Conservation (phyloP, 2,113 vertebrate species). For the Bucco capensis region DNA sequence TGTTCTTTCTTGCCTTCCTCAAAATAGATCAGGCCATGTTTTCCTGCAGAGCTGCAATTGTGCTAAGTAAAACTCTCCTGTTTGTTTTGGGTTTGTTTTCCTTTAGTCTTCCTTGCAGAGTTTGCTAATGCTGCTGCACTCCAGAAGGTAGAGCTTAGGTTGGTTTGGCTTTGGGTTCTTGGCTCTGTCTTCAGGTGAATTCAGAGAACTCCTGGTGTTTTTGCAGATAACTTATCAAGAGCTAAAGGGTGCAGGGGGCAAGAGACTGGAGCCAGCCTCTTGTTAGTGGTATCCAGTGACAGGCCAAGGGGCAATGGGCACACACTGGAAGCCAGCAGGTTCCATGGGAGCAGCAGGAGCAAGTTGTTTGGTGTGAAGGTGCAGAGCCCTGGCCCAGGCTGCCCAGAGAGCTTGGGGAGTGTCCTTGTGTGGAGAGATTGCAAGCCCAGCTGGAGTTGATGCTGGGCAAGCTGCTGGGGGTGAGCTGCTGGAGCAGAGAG, state of each 20-base stretch:
- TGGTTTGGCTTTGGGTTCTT: background rate
- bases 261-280: too few relatives aligned
- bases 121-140: background rate
- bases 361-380: too few relatives aligned
- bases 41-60: background rate
- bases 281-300: too few relatives aligned
- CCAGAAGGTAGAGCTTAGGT: background rate
- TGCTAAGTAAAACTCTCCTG: background rate
- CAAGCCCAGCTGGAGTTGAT: too few relatives aligned
- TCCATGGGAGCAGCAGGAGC: too few relatives aligned
- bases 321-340: too few relatives aligned
- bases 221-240: background rate
- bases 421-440: too few relatives aligned
- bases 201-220: background rate
- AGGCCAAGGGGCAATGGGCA: too few relatives aligned
- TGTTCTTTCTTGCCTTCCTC: background rate
- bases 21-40: conserved; percentile 26
- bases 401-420: too few relatives aligned
- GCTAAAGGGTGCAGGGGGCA: background rate
- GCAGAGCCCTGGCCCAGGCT: too few relatives aligned
- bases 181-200: background rate
- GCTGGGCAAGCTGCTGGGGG: too few relatives aligned
- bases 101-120: background rate
- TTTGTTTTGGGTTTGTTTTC: background rate
- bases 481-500: too few relatives aligned